Conservation (phyloP, 2,797 vertebrate genomes). For the Lepilemur septentrionalis region DNA sequence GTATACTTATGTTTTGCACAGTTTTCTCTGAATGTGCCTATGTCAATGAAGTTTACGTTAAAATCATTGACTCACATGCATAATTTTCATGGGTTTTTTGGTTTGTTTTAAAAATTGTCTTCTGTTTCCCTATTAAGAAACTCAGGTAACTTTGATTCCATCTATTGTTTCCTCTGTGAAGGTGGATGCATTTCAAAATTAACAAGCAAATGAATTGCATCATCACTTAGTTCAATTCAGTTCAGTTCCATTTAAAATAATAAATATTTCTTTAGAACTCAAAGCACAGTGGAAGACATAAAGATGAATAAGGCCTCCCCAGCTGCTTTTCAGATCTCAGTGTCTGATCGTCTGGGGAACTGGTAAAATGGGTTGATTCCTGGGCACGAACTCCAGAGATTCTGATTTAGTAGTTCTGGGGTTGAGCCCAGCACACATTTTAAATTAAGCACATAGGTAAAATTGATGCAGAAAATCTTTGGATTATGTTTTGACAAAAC, state of each 20-base stretch:
- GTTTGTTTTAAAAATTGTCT: not conserved
- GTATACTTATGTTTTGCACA: not conserved
- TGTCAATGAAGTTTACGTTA: not conserved
- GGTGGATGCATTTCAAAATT: not conserved
- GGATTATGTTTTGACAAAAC: not conserved
- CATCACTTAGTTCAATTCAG: not conserved
- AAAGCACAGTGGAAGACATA: not conserved
- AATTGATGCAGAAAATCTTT: not conserved
- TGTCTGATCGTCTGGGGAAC: not conserved
- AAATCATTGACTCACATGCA: not conserved
- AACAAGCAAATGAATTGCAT: not conserved
- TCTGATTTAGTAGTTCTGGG: not conserved
- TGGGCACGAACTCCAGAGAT: not conserved
- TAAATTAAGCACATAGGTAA: not conserved
- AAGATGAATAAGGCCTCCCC: not conserved
- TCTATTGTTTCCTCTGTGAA: not conserved
- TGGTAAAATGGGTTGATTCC: not conserved
- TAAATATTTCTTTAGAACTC: not conserved
- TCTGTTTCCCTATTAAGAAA: constrained; percentile 12
- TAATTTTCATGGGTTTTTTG: not conserved
- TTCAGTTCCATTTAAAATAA: not conserved
- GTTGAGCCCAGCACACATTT: not conserved
- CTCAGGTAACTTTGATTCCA: not conserved
- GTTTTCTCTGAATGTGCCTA: not conserved
- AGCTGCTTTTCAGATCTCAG: not conserved